phyloP scores from a whole-genome alignment of 2,888 invertebrate genomes.

The Adineta ricciae region DNA sequence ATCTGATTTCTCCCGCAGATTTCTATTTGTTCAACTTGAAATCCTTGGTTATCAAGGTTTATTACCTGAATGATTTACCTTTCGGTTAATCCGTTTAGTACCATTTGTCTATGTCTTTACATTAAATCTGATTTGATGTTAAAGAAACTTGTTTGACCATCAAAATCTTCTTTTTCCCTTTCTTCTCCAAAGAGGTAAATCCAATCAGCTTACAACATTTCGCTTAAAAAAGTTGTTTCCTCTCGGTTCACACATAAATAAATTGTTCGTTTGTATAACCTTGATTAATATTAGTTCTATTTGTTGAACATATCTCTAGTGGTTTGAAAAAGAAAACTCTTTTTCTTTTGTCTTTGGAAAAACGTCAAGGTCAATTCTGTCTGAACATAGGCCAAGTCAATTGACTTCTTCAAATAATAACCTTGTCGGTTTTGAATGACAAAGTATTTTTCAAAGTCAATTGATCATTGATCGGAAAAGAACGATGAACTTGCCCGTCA shows the following conservation, averaged over 20 bases:
- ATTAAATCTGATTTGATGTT: no score
- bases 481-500: background rate
- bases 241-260: background rate
- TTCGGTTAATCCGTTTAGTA: no score
- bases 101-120: no score
- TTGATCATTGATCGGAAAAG: no score
- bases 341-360: background rate
- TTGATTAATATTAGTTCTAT: background rate
- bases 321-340: background rate
- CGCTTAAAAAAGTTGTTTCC: background rate
- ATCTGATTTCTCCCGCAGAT: no score
- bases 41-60: no score
- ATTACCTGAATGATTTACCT: no score
- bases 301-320: background rate
- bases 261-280: background rate
- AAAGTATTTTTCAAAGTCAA: background rate
- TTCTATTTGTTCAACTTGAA: no score
- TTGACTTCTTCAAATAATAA: background rate
- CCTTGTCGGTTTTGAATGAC: background rate
- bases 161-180: no score
- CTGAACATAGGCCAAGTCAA: background rate
- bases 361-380: background rate
- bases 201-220: no score
- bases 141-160: no score
- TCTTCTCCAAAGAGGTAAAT: no score